Conservation (phyloP, 2,888 invertebrate genomes). For the Cataglyphis altisquamis region DNA sequence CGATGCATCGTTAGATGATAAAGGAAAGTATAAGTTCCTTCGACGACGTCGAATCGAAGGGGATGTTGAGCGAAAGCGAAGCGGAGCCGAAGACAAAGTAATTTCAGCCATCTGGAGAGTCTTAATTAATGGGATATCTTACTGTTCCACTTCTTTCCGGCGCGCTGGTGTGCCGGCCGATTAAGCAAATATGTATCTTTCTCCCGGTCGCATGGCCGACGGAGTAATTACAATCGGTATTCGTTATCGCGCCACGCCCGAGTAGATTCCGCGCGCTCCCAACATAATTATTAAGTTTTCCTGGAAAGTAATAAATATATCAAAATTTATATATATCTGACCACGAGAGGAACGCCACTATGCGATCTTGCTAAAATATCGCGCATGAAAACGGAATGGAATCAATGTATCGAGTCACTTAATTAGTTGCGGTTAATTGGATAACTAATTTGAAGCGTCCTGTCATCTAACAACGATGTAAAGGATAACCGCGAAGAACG, state of each 20-base stretch:
- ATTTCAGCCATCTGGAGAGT: conserved; percentile 84
- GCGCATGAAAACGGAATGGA: conserved; percentile 42
- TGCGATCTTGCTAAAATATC: conserved; percentile 22
- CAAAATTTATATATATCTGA: conserved; percentile 42
- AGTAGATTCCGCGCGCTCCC: conserved; percentile 30
- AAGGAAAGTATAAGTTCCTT: conserved; percentile 30
- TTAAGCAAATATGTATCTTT: conserved; percentile 81
- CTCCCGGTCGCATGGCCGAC: conserved; percentile 63
- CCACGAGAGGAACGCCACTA: conserved; percentile 1
- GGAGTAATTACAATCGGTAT: conserved; percentile 76
- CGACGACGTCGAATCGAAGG: conserved; percentile 71
- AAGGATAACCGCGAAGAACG: background rate
- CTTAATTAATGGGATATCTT: conserved; percentile 84
- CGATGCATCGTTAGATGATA: background rate
- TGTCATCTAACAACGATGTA: conserved; percentile 29
- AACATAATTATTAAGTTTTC: conserved; percentile 54
- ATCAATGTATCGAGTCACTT: conserved; percentile 53
- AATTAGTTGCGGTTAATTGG: conserved; percentile 53
- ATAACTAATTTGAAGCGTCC: conserved; percentile 41
- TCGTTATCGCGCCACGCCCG: conserved; percentile 73
- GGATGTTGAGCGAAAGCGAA: conserved; percentile 71
- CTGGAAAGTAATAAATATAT: conserved; percentile 41
- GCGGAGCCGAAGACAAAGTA: conserved; percentile 79
- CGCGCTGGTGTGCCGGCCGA: conserved; percentile 77
- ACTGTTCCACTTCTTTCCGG: conserved; percentile 77